Percentiles rank a stretch among this genome's conserved stretches.
Conservation (phyloP, 2,888 invertebrate species). For the Sinohyriopsis cumingii region DNA sequence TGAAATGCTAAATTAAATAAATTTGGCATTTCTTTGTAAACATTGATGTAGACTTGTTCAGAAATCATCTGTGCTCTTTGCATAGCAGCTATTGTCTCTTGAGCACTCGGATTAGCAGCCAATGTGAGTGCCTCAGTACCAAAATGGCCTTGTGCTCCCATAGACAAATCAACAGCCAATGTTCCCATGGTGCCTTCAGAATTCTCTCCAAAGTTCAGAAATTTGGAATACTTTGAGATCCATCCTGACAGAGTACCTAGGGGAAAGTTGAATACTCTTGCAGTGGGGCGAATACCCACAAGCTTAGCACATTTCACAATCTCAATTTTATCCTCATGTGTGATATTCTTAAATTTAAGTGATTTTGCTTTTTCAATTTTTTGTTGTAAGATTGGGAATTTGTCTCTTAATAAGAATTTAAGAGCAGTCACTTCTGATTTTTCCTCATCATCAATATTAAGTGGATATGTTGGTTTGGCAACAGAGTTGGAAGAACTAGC, state of each 20-base stretch:
- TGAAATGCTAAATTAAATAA: too few relatives aligned
- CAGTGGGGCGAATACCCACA: conserved; percentile 35
- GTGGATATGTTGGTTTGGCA: background rate
- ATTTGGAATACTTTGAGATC: conserved; percentile 31
- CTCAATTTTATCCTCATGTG: conserved; percentile 29
- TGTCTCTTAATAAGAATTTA: conserved; percentile 28
- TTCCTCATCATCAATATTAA: conserved; percentile 25
- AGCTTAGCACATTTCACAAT: conserved; percentile 37
- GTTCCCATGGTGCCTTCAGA: too few relatives aligned
- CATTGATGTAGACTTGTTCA: too few relatives aligned
- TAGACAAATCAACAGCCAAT: too few relatives aligned
- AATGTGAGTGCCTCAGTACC: too few relatives aligned
- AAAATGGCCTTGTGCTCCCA: too few relatives aligned
- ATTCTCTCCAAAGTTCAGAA: conserved; percentile 10
- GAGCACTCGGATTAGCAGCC: too few relatives aligned
- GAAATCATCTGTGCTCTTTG: too few relatives aligned
- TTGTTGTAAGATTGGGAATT: conserved; percentile 17
- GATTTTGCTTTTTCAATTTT: conserved; percentile 26
- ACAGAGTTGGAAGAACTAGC: background rate
- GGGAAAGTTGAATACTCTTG: conserved; percentile 32
- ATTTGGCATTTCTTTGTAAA: too few relatives aligned
- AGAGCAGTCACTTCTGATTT: conserved; percentile 32
- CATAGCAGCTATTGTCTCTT: too few relatives aligned
- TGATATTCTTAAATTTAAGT: conserved; percentile 31
- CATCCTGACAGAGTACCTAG: conserved; percentile 37